Base-by-base conservation (phyloP, 2,888 invertebrate species). In the Mongoloraphidia duomilia region DNA sequence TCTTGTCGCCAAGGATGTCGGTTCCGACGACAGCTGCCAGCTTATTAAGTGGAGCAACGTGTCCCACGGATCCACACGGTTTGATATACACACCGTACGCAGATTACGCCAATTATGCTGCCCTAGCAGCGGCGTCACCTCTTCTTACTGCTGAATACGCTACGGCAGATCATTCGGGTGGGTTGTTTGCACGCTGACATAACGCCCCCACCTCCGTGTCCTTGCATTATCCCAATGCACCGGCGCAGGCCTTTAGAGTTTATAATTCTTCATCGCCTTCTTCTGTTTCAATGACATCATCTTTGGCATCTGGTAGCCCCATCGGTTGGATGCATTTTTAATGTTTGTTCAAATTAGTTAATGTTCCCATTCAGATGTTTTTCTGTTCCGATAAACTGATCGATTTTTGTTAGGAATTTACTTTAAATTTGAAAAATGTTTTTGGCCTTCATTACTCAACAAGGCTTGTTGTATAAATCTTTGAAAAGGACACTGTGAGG, bases 121-220 rank as follows among this genome's bases (percentile, higher is more conserved):
- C 91, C 52, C 75, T 90, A 61, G 75, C 75, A 52, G 80, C 80
- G 50, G 80, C 80, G 60, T 86, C 86, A 61, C 89, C 88, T 56
- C 76, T 88, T 59, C 80, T 87, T 67, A 80, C 86, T 57, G 78
- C 72, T 59, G 84, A 88, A 70, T 88, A 89, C 76, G 82, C 84
- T 59, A 74, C 78, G 58, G 84, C 90, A 65, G 91, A 91, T 76
- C 89, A 91, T 80, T 84, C 89, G 80, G 92, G 92, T 92, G 91
- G 90, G 92, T 85, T 84, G 72, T 85, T 84, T 77, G 83, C 83
- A 73, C 82, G 83, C 76, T 84, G 79, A 83, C 58, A 61, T 48
- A 53, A 34, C 34, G 12, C 14, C 38, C 14, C 37, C 17, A 26
- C 14, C 14, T 37, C 17, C 17, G 26, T 26, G 33, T 39, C 38